These are phyloP conservation scores for Corticium candelabrum DNA, from an alignment of 37 sponge, comb jelly and placozoan genomes.

Conservation along the genomic window DNA sequence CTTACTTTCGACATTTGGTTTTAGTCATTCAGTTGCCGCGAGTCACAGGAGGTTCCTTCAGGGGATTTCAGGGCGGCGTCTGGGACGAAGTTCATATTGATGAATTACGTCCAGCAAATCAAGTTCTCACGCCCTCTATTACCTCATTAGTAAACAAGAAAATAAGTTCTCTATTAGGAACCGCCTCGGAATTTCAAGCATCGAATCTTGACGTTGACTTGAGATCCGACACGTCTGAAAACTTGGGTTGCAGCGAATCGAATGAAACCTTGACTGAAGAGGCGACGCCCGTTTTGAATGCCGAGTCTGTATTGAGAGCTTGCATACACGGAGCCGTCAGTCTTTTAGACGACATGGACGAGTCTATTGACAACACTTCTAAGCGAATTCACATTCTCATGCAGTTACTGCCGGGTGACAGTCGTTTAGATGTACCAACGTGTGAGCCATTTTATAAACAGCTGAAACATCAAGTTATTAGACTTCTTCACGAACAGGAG, in stretches of 20 bases:
- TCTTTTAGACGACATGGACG: not conserved
- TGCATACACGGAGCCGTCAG: not conserved
- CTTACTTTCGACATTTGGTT: slow-evolving; percentile 15
- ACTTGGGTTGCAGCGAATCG: too few relatives aligned
- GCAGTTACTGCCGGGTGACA: not conserved
- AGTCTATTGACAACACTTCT: not conserved
- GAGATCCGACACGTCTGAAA: too few relatives aligned
- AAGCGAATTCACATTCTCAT: not conserved
- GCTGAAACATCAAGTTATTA: not conserved
- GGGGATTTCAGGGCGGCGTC: slow-evolving; percentile 62
- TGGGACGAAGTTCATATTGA: slow-evolving; percentile 71
- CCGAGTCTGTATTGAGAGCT: not conserved
- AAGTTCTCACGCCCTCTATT: not conserved
- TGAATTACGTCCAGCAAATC: slow-evolving; percentile 34
- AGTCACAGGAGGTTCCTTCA: slow-evolving; percentile 35
- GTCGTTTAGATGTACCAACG: not conserved
- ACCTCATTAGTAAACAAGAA: not conserved
- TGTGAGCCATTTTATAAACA: not conserved
- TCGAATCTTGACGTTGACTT: not conserved
- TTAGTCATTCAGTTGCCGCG: slow-evolving; percentile 52
- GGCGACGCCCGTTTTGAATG: not conserved
- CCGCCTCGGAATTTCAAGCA: not conserved
- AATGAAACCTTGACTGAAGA: too few relatives aligned
- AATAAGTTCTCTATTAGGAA: not conserved
- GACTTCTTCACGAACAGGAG: not conserved